These are phyloP conservation scores for Falco novaeseelandiae DNA, from an alignment of 2,797 vertebrate species.

Conservation along the genomic window DNA sequence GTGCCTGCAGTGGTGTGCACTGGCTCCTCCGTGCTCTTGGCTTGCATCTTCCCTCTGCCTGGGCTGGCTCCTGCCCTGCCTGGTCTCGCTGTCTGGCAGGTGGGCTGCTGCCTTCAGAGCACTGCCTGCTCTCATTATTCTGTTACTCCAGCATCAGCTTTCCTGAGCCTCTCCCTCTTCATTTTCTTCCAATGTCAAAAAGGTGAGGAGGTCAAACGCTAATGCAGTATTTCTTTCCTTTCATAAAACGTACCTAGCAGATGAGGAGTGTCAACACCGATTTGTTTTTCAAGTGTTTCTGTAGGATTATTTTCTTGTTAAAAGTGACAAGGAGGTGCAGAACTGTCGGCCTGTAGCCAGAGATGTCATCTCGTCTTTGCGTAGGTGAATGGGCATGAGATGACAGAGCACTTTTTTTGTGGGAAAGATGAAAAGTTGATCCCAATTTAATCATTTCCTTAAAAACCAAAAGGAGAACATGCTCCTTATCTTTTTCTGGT, in stretches of 20 bases:
- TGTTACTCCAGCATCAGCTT: slow-evolving; percentile 9
- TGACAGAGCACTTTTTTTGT: slow-evolving; percentile 52
- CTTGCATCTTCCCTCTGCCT: neutral
- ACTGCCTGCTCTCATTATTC: neutral
- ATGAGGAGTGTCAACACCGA: slow-evolving; percentile 63
- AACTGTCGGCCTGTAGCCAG: slow-evolving; percentile 54
- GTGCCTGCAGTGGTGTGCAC: fast-evolving
- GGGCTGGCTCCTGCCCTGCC: neutral
- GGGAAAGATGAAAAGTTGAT: slow-evolving; percentile 26
- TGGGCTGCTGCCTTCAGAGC: neutral
- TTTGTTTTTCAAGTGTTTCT: slow-evolving; percentile 67
- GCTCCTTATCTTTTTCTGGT: neutral
- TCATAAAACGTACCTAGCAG: slow-evolving; percentile 42
- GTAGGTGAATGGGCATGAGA: slow-evolving; percentile 18
- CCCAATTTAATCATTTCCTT: slow-evolving; percentile 3
- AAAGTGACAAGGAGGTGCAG: slow-evolving; percentile 68
- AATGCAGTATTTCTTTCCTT: slow-evolving; percentile 58
- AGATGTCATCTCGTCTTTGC: slow-evolving; percentile 42
- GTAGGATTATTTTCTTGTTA: slow-evolving; percentile 67
- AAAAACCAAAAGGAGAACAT: neutral
- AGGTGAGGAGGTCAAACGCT: slow-evolving; percentile 52
- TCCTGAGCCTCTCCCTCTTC: neutral
- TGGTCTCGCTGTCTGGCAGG: fast-evolving
- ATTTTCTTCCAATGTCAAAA: slow-evolving; percentile 20
- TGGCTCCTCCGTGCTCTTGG: fast-evolving